phyloP scores from a whole-genome alignment of 2,888 invertebrate genomes.

The Aphidoletes aphidimyza region DNA sequence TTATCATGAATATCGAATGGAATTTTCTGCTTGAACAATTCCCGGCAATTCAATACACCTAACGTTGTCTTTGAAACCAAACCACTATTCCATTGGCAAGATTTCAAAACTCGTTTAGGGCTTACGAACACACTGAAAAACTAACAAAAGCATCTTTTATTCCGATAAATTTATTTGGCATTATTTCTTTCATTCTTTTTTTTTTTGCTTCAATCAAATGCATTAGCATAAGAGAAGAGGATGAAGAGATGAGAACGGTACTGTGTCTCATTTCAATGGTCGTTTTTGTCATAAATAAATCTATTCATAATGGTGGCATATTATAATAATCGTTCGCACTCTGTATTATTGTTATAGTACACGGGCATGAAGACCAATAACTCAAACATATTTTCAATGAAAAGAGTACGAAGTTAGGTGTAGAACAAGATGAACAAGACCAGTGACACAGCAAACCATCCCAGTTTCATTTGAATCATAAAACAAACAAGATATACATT shows the following conservation, averaged over 20 bases:
- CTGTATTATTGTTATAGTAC: background rate
- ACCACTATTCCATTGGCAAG: background rate
- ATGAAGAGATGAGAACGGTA: background rate
- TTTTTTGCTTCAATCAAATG: constrained; percentile 22
- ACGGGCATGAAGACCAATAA: constrained; percentile 15
- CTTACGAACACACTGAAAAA: background rate
- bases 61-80: no score
- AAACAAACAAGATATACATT: constrained; percentile 39
- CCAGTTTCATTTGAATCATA: constrained; percentile 10
- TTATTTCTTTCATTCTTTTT: no score
- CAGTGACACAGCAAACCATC: background rate
- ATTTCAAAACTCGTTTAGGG: background rate
- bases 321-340: constrained; percentile 8
- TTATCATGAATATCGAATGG: background rate
- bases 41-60: no score
- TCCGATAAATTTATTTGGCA: background rate
- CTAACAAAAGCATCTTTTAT: constrained; percentile 2
- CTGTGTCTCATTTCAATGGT: background rate
- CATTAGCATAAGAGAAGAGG: constrained; percentile 13
- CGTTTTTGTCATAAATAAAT: background rate
- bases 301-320: background rate
- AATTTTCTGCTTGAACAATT: background rate
- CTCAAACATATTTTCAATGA: no score
- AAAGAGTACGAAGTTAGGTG: no score
- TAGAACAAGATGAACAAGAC: background rate